phyloP scores from a whole-genome alignment of 2,113 vertebrate genomes.

The Rhabdornis inornatus region DNA sequence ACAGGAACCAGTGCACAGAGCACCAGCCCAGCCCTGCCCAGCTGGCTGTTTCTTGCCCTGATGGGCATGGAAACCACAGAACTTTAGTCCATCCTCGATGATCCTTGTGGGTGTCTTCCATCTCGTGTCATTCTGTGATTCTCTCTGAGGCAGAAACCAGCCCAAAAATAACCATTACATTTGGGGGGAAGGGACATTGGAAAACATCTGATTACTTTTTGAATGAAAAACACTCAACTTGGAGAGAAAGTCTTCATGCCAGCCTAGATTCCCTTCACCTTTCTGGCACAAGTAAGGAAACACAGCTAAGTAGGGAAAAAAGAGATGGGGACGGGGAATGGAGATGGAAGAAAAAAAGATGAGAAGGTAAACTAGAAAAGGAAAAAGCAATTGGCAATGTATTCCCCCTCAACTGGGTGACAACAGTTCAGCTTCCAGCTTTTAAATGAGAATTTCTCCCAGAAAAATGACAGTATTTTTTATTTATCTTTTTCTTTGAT shows the following conservation, averaged over 20 bases:
- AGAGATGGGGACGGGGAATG: accelerated
- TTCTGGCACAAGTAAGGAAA: not conserved
- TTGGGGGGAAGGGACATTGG: accelerated
- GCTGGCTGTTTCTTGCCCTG: not conserved
- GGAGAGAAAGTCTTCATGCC: not conserved
- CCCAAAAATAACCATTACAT: not conserved
- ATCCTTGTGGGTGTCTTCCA: not conserved
- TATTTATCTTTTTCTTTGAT: not conserved
- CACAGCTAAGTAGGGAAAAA: not conserved
- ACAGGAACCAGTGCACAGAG: not conserved
- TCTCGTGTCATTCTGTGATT: accelerated
- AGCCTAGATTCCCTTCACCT: not conserved
- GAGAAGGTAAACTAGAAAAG: not conserved
- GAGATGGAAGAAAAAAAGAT: not conserved
- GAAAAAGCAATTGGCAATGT: not conserved
- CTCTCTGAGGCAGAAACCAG: not conserved
- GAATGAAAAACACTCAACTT: not conserved
- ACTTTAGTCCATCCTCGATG: accelerated
- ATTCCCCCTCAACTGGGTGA: not conserved
- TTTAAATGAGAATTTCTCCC: not conserved
- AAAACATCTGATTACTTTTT: not conserved
- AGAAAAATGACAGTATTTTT: slow-evolving; percentile 8
- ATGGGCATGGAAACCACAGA: not conserved
- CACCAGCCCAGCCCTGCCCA: not conserved
- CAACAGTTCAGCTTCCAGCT: not conserved